phyloP scores from a whole-genome alignment of 2,797 vertebrate species.

The Sebastolobus altivelis region DNA sequence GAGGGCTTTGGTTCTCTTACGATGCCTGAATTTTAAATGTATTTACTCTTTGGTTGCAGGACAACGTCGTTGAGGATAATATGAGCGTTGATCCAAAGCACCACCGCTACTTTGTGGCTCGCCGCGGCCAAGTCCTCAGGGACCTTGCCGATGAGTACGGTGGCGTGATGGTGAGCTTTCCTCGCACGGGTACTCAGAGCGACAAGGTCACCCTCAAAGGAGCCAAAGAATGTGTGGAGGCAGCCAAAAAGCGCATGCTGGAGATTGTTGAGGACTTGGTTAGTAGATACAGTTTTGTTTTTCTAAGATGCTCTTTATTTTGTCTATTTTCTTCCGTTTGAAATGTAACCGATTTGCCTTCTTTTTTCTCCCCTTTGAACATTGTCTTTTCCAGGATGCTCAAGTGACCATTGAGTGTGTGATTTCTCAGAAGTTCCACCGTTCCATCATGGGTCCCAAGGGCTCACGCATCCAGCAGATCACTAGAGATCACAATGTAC shows the following conservation, averaged over 20 bases:
- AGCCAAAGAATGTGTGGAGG: conserved; percentile 98
- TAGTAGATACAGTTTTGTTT: conserved; percentile 50
- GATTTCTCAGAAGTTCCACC: conserved; percentile 95
- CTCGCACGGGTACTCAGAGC: conserved; percentile 92
- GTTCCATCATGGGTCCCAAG: conserved; percentile 98
- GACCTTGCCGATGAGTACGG: conserved; percentile 98
- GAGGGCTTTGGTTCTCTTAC: neutral
- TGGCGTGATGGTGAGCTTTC: conserved; percentile 98
- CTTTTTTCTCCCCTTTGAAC: neutral
- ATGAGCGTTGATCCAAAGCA: conserved; percentile 95
- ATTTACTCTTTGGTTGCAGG: conserved; percentile 78
- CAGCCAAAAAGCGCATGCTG: conserved; percentile 96
- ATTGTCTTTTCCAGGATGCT: conserved; percentile 87
- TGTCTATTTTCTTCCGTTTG: neutral
- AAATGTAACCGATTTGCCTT: neutral
- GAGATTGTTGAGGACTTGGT: conserved; percentile 98
- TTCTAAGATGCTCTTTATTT: neutral
- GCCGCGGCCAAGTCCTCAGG: conserved; percentile 94
- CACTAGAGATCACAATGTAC: conserved; percentile 94
- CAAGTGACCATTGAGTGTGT: conserved; percentile 96
- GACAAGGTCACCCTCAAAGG: conserved; percentile 97
- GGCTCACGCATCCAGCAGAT: conserved; percentile 97
- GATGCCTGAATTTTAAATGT: neutral
- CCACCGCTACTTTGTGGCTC: conserved; percentile 96
- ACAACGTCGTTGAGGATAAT: conserved; percentile 94